A percentile compares a stretch with the other conserved stretches of the same genome.
These are phyloP conservation scores for Eilema caniola DNA, from an alignment of 2,888 invertebrate species.

Conservation along the genomic window DNA sequence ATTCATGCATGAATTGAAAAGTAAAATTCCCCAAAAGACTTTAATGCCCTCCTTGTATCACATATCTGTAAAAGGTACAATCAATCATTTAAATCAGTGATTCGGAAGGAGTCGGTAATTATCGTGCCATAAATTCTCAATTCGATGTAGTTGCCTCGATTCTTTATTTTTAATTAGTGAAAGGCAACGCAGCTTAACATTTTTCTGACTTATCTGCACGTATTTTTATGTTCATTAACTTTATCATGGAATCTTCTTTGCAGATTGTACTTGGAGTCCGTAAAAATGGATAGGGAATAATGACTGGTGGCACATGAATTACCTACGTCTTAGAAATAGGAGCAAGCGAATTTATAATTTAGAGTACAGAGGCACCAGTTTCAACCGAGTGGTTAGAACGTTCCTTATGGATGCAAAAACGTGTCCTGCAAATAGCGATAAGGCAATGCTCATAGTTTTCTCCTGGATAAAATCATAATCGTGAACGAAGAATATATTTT, in stretches of 20 bases:
- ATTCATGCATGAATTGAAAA: slow-evolving; percentile 10
- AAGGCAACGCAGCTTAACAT: slow-evolving; percentile 4
- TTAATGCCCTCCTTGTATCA: slow-evolving; percentile 19
- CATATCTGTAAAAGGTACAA: slow-evolving; percentile 8
- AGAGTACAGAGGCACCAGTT: neutral
- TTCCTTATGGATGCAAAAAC: too few species aligned
- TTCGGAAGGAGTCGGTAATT: slow-evolving; percentile 26
- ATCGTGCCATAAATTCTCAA: slow-evolving; percentile 14
- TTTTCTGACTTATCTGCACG: neutral
- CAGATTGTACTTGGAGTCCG: neutral
- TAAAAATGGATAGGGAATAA: slow-evolving; percentile 14
- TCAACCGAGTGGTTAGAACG: too few species aligned
- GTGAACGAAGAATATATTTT: too few species aligned
- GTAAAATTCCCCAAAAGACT: slow-evolving; percentile 7
- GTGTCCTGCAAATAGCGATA: too few species aligned
- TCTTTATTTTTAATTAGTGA: slow-evolving; percentile 21
- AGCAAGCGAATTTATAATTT: too few species aligned
- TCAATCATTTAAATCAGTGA: slow-evolving; percentile 26
- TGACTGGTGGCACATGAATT: neutral
- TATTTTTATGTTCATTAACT: neutral
- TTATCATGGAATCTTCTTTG: slow-evolving; percentile 7
- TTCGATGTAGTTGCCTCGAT: slow-evolving; percentile 15
- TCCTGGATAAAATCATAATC: too few species aligned
- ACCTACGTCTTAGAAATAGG: too few species aligned
- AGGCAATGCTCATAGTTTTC: too few species aligned